Conservation (phyloP, 2,797 vertebrate species). For the Acipenser transmontanus region DNA sequence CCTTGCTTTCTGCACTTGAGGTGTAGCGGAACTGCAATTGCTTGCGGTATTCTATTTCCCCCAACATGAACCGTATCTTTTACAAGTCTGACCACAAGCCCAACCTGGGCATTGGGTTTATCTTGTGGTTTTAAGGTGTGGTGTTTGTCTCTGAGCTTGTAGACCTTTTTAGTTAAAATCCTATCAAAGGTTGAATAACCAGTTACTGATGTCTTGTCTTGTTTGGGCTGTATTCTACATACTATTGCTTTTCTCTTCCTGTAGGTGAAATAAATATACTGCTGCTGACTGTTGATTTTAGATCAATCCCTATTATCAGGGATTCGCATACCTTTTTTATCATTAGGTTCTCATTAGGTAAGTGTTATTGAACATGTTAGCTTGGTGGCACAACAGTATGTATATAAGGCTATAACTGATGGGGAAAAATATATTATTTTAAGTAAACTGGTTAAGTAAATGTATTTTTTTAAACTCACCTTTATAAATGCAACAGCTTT, state of each 20-base stretch:
- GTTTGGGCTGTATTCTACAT: no score
- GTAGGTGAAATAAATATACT: no score
- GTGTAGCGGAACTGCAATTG: not conserved
- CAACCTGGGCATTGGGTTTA: not conserved
- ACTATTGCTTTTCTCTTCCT: no score
- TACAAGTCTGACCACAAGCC: not conserved
- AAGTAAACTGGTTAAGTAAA: no score
- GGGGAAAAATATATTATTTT: no score
- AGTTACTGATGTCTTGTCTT: no score
- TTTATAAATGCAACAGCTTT: no score
- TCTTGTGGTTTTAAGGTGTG: not conserved
- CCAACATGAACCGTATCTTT: not conserved
- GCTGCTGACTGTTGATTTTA: no score
- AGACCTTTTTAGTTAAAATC: not conserved
- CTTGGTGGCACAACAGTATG: not conserved
- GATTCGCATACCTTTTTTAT: no score
- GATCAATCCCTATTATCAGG: not conserved
- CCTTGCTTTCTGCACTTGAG: not conserved
- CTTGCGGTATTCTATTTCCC: conserved; percentile 1
- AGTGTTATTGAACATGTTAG: not conserved
- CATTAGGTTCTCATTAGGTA: not conserved
- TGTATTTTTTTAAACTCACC: no score
- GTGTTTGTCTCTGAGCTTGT: not conserved
- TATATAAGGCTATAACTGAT: no score
- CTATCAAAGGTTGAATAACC: no score